Evolutionary conservation across 1,140 invertebrate genomes (phyloP).

Genomic region (Sarcophaga peregrina): DNA sequence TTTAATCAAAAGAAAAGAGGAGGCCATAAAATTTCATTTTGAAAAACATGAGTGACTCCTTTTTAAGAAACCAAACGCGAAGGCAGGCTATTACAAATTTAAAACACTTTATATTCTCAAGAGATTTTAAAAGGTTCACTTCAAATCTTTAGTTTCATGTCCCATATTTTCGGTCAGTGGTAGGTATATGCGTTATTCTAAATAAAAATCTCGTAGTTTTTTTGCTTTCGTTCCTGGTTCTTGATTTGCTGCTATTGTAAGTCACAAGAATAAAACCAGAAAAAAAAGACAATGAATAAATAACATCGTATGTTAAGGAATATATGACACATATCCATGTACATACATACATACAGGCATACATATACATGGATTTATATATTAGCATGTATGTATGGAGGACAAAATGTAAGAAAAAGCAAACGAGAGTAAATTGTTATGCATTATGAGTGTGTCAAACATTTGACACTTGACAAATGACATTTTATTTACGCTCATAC

Average conservation of each 20-base stretch:
- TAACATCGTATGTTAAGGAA: not conserved
- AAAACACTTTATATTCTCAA: slow-evolving; percentile 17
- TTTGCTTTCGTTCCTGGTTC: not conserved
- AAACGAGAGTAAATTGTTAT: slow-evolving; percentile 20
- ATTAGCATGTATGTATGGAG: no score
- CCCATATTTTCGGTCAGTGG: not conserved
- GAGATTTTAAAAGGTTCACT: slow-evolving; percentile 11
- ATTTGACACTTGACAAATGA: slow-evolving; percentile 40
- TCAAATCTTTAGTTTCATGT: not conserved
- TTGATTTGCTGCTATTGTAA: not conserved
- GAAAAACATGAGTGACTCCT: not conserved
- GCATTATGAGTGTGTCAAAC: slow-evolving; percentile 38
- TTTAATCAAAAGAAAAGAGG: not conserved
- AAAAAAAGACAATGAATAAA: not conserved
- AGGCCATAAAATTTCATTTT: not conserved
- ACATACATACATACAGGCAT: no score
- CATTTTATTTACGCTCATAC: slow-evolving; percentile 40
- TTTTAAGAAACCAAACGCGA: not conserved
- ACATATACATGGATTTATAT: no score
- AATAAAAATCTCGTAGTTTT: not conserved
- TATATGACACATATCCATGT: no score
- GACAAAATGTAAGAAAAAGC: no score
- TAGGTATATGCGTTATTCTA: not conserved
- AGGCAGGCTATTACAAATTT: not conserved
- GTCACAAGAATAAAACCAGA: not conserved